Conservation (phyloP, 1,140 invertebrate genomes). For the Rhizoglyphus robini region DNA sequence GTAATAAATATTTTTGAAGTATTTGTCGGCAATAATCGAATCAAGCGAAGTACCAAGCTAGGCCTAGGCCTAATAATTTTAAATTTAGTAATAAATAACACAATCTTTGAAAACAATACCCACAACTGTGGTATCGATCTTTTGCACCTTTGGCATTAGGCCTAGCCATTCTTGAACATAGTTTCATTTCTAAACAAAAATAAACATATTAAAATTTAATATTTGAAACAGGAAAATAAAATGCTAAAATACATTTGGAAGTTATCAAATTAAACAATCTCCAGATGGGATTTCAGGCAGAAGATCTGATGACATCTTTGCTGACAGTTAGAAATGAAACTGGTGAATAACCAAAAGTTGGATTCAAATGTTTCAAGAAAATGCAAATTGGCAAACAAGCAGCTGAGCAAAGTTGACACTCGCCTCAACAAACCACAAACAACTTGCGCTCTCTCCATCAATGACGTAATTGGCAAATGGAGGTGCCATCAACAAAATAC, state of each 20-base stretch:
- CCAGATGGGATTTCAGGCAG: conserved; percentile 43
- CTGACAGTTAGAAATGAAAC: not conserved
- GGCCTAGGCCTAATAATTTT: no score
- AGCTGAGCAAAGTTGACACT: no score
- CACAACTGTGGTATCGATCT: conserved; percentile 95
- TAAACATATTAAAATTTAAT: conserved; percentile 16
- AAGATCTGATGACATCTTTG: conserved; percentile 18
- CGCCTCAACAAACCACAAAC: no score
- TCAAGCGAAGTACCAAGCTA: conserved; percentile 92
- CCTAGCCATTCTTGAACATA: conserved; percentile 62
- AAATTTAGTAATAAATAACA: no score
- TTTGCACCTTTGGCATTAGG: conserved; percentile 63
- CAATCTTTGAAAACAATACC: conserved; percentile 88
- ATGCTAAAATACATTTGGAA: conserved; percentile 50
- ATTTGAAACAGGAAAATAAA: conserved; percentile 22
- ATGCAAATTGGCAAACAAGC: no score
- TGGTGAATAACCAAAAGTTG: not conserved
- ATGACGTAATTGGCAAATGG: no score
- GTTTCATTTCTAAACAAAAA: conserved; percentile 48
- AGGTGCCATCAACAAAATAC: no score
- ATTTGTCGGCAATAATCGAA: conserved; percentile 91
- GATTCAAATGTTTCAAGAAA: no score
- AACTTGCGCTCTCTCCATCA: no score
- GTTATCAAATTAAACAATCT: conserved; percentile 72
- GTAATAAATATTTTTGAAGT: conserved; percentile 91